A percentile compares a stretch with the other conserved stretches of the same genome.
phyloP scores from a whole-genome alignment of 2,113 vertebrate species.

The Dicrurus megarhynchus region DNA sequence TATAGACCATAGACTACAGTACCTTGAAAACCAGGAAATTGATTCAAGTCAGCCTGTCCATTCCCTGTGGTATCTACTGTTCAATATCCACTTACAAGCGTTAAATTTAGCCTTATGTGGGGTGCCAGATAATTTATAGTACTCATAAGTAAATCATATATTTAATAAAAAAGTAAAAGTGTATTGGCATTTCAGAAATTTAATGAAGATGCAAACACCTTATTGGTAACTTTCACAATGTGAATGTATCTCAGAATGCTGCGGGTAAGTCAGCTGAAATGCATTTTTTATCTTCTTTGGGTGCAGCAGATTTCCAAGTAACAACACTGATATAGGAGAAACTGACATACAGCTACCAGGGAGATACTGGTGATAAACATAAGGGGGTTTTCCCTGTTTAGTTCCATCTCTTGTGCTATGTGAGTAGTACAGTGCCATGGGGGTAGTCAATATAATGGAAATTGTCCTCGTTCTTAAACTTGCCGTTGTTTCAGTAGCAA shows the following conservation, averaged over 20 bases:
- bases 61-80: neutral
- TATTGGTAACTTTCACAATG: neutral
- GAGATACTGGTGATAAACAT: neutral
- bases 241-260: neutral
- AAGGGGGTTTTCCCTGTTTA: neutral
- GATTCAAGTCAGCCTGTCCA: neutral
- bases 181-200: neutral
- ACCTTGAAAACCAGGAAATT: neutral
- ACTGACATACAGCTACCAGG: neutral
- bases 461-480: neutral
- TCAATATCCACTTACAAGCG: neutral
- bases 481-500: neutral
- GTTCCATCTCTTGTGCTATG: neutral
- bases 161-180: neutral
- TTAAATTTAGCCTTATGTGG: slow-evolving; percentile 5
- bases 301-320: neutral
- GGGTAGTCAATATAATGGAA: neutral
- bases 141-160: neutral
- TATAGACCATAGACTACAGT: neutral
- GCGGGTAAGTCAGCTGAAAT: neutral
- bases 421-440: neutral
- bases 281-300: neutral
- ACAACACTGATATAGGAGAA: fast-evolving
- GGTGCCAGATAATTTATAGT: neutral
- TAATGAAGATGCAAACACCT: neutral